Conservation (phyloP, 2,113 vertebrate species). For the Amphilophus citrinellus region DNA sequence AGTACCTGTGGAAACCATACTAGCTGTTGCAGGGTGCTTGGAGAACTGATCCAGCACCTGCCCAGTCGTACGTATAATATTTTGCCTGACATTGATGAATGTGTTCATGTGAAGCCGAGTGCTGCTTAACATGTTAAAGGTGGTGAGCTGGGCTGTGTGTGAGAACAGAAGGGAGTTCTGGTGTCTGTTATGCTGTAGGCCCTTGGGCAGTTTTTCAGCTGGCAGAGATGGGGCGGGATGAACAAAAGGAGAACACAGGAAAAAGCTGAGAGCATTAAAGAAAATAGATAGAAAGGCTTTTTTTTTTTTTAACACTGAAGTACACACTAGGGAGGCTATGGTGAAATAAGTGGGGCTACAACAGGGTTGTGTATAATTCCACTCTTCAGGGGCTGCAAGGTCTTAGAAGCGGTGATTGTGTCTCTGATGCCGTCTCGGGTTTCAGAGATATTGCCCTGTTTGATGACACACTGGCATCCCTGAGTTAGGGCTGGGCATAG, state of each 20-base stretch:
- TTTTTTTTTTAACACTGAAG: constrained; percentile 23
- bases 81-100: constrained; percentile 65
- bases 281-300: constrained; percentile 31
- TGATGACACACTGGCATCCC: constrained; percentile 69
- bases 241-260: constrained; percentile 33
- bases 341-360: constrained; percentile 36
- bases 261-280: constrained; percentile 20
- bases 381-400: constrained; percentile 49
- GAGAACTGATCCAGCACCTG: constrained; percentile 59
- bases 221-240: not conserved
- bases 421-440: constrained; percentile 73
- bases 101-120: constrained; percentile 34
- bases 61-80: constrained; percentile 51
- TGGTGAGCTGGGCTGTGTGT: constrained; percentile 28
- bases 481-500: constrained; percentile 55
- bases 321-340: not conserved
- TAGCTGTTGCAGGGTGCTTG: not conserved
- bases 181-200: constrained; percentile 61
- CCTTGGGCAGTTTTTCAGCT: constrained; percentile 54
- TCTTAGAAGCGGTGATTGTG: constrained; percentile 38
- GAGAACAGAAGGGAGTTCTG: constrained; percentile 59
- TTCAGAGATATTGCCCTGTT: constrained; percentile 66
- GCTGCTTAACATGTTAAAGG: constrained; percentile 53
- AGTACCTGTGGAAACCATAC: constrained; percentile 15
- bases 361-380: constrained; percentile 22